phyloP scores from a whole-genome alignment of 2,113 vertebrate species.

The Vulpes lagopus region DNA sequence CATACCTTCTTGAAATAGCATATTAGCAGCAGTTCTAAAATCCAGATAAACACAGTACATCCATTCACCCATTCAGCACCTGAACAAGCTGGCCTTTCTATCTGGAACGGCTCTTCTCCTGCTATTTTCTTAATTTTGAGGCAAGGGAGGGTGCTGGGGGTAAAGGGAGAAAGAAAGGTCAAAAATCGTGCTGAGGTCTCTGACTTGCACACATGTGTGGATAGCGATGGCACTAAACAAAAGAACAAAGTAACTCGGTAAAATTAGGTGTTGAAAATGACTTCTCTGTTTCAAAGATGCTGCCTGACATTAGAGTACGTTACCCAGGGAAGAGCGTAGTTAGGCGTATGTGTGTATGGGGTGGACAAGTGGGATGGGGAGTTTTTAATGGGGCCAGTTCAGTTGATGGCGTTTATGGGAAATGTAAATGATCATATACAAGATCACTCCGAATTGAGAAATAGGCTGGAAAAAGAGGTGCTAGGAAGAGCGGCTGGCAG shows the following conservation, averaged over 20 bases:
- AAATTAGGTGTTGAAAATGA: background rate
- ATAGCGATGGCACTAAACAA: background rate
- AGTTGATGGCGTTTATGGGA: background rate
- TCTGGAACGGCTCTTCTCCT: background rate
- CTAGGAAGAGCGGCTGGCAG: background rate
- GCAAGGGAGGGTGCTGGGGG: too few species aligned
- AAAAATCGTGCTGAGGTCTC: background rate
- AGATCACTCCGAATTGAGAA: background rate
- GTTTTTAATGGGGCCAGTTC: background rate
- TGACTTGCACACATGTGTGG: background rate
- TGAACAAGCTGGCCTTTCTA: background rate
- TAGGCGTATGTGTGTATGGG: background rate
- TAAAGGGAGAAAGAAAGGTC: background rate
- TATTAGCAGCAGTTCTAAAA: background rate
- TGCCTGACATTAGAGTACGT: background rate
- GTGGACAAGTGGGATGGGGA: background rate
- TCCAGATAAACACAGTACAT: background rate
- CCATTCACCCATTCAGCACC: background rate
- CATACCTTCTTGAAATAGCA: background rate
- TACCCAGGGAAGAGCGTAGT: background rate
- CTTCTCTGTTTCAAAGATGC: background rate
- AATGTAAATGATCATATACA: background rate
- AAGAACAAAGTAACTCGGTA: background rate
- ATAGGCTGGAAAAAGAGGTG: background rate
- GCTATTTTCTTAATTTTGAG: background rate